Percentiles rank a stretch among this genome's conserved stretches.
Conservation (phyloP, 2,797 vertebrate genomes). For the Peromyscus attwateri region DNA sequence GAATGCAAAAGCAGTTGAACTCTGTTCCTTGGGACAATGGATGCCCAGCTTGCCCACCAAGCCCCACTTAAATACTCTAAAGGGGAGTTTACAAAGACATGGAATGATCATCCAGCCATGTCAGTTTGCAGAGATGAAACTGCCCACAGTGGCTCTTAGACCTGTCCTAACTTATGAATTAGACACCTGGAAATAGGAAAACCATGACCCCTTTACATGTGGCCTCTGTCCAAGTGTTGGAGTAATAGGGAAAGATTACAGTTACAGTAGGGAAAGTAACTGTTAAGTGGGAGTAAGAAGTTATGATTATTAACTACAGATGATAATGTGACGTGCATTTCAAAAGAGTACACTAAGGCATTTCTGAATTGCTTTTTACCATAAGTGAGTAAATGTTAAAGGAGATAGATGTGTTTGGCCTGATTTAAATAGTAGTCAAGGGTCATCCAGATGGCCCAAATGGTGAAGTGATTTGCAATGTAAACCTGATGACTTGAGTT, state of each 20-base stretch:
- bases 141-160: background rate
- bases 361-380: background rate
- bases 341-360: background rate
- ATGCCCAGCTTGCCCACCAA: background rate
- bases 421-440: background rate
- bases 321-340: too few species aligned
- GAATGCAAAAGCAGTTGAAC: background rate
- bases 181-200: background rate
- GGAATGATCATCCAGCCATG: background rate
- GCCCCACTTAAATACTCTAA: background rate
- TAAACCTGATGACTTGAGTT: background rate
- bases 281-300: background rate
- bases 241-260: background rate
- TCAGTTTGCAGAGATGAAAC: background rate
- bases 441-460: rapidly evolving
- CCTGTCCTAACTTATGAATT: background rate
- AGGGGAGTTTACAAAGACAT: background rate
- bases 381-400: background rate
- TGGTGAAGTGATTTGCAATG: background rate
- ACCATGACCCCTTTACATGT: background rate
- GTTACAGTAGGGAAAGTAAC: too few species aligned
- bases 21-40: background rate
- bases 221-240: background rate
- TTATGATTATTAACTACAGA: background rate
- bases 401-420: background rate